Percentiles rank a stretch among this genome's conserved stretches.
Evolutionary conservation across 2,888 invertebrate species (phyloP).

Genomic region (Stenurella melanura): DNA sequence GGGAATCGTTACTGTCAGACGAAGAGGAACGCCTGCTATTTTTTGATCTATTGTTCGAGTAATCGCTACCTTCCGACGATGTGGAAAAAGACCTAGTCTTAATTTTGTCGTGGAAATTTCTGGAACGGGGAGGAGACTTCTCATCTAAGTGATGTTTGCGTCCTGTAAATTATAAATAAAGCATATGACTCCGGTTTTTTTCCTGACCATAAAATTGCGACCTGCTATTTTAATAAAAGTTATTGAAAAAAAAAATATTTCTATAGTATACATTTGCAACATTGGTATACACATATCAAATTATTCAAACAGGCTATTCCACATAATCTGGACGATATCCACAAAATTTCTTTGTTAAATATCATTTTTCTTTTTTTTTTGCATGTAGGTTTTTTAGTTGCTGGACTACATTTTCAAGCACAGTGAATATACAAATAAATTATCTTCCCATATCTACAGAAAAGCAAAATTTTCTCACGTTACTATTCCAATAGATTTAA

Average conservation of each 20-base stretch:
- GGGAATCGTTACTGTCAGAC: slow-evolving; percentile 52
- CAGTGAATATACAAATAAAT: no score
- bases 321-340: no score
- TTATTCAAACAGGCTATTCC: no score
- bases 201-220: slow-evolving; percentile 11
- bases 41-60: slow-evolving; percentile 49
- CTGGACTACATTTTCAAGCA: no score
- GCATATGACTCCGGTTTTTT: slow-evolving; percentile 16
- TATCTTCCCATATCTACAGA: no score
- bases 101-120: slow-evolving; percentile 41
- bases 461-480: no score
- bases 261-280: no score
- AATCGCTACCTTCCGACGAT: slow-evolving; percentile 53
- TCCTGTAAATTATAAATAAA: slow-evolving; percentile 48
- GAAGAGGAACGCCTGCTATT: slow-evolving; percentile 53
- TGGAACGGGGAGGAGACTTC: slow-evolving; percentile 27
- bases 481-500: no score
- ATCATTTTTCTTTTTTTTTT: no score
- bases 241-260: neutral
- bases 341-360: no score
- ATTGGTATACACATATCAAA: no score
- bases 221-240: slow-evolving; percentile 2
- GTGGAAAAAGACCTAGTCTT: slow-evolving; percentile 54
- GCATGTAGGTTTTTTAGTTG: no score
- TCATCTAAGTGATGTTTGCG: slow-evolving; percentile 47